phyloP scores from a whole-genome alignment of 1,140 invertebrate genomes.

The Heliconius eleuchia region DNA sequence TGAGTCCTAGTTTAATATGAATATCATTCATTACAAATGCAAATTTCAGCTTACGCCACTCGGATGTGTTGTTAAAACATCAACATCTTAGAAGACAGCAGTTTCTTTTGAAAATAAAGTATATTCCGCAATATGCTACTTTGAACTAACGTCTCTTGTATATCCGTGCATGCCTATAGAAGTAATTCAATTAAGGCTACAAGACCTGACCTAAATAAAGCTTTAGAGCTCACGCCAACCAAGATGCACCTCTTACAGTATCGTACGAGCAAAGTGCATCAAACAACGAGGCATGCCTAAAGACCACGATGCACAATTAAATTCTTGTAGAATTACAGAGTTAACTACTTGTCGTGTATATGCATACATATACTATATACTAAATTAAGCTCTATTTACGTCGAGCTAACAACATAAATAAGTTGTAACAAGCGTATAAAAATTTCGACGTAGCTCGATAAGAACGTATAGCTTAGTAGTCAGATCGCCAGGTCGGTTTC shows the following conservation, averaged over 20 bases:
- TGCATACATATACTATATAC: too few relatives aligned
- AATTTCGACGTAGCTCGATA: too few relatives aligned
- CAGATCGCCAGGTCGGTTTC: too few relatives aligned
- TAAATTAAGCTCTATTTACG: too few relatives aligned
- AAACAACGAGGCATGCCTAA: neutral
- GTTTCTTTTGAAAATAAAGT: neutral
- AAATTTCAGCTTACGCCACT: too few relatives aligned
- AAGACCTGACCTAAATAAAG: constrained; percentile 10
- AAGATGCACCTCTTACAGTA: neutral
- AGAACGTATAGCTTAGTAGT: too few relatives aligned
- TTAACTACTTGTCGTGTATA: neutral
- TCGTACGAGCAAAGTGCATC: neutral
- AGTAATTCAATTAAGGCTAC: constrained; percentile 4
- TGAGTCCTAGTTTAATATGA: too few relatives aligned
- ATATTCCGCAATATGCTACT: neutral
- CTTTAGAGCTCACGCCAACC: neutral
- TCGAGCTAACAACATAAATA: too few relatives aligned
- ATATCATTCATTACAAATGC: too few relatives aligned
- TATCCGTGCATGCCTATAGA: neutral
- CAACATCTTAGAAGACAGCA: too few relatives aligned
- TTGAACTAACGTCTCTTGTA: neutral
- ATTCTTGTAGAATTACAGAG: neutral
- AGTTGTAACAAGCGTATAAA: too few relatives aligned
- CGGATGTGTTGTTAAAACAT: too few relatives aligned
- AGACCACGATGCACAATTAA: neutral